Evolutionary conservation across 2,888 invertebrate genomes (phyloP), one percentile per base, ranked within the genome.

Genomic region (Scaptomyza parva): DNA sequence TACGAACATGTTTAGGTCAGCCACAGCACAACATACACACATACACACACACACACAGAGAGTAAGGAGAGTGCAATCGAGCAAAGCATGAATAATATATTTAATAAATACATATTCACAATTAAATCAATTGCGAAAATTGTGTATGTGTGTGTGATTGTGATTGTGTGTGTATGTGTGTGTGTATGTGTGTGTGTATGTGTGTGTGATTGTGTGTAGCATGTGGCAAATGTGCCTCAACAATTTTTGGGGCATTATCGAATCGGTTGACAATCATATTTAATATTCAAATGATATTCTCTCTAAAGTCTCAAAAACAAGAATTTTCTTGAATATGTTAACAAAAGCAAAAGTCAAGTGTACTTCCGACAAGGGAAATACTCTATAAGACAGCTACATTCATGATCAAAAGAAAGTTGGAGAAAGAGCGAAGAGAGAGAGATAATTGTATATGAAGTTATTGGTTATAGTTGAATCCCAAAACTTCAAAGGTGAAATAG

Each of bases 61-160:
- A 78, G 69, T n/a, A n/a, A 30, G 26, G 26, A 26, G 57, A 70
- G 75, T 70, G 78, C 81, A 80, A 76, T 83, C 62, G 80, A 65
- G 70, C 60, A 64, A 44, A 55, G 70, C 65, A 86, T 84, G 86
- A 84, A 84, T 84, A 86, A 84, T 81, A 84, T 86, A 84, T 84
- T 86, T 84, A 86, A 84, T 84, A 84, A 84, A 84, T 86, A 78
- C 81, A 86, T 81, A 86, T 81, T 84, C 70, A 86, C 82, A 84
- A 84, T 84, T 81, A 86, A 84, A 84, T 84, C 83, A 84, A 86
- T 84, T 86, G 76, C 78, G 63, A 78, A 78, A 76, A 76, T 67
- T 78, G 67, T 58, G 14, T 14, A 8, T 35, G 14, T 14, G 35
- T 14, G 35, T 7, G 35, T 12, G 7, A 3, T 18, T n/a, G 20